Base-by-base conservation (phyloP, 2,888 invertebrate species). In the Pilophorus perplexus region DNA sequence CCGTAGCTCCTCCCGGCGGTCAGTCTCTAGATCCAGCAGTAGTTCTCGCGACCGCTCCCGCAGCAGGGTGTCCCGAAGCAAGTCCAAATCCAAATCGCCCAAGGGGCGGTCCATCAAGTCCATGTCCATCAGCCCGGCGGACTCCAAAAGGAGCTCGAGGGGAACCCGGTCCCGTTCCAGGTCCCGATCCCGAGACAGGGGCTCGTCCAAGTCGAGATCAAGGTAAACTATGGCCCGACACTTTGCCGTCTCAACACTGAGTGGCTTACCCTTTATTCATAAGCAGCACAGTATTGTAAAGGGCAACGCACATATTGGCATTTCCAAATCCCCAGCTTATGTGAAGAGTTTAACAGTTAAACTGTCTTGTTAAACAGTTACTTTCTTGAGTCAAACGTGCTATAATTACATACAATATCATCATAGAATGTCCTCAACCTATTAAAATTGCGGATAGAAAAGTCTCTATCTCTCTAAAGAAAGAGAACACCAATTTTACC, bases 31-130 rank as follows among this genome's bases (percentile, higher is more conserved):
- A 14, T 64, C 64, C 3, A 64, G 52, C 64, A 64, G 52, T 27
- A 52, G 52, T 25, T 52, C 52, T 4, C 22, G 52, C 10, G 64
- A 64, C 3, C 28, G 33, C 12, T 64, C 64, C 6, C 64, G 38
- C 40, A 54, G 64, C 40, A 52, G 66, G 28, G 33, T 23, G 27
- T 66, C 66, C 0, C 42, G 66, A 6, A 54, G 40, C 28, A 65
- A 55, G 22, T 40, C 48, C 3, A 65, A 55, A 27, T 57, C 64
- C 8, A 66, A 66, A 25, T 57, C 66, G 3, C 57, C 66, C 23
- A 66, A 66, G 57, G 66, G 66, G 20, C 75, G 20, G 73, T 74
- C 27, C 73, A 74, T 68, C 28, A 67, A 76, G 75, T 66, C 67
- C 68, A 55, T 72, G 73, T 20, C 69, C 71, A 44, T 74, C 73